Evolutionary conservation across 2,888 invertebrate species (phyloP).

Genomic region (Cryptus armator): DNA sequence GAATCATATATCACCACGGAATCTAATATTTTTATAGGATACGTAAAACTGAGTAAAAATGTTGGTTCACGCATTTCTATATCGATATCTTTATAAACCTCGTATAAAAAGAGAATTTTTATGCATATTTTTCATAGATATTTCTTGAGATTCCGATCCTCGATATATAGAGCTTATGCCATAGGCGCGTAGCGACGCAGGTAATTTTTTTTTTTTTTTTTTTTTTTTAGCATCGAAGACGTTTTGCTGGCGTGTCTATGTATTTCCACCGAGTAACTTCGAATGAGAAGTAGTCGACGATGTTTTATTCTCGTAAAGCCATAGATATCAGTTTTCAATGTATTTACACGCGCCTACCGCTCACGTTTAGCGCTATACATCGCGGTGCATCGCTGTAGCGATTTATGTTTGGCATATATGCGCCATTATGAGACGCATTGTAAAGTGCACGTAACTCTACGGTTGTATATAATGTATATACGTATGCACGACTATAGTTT

Average conservation of each 20-base stretch:
- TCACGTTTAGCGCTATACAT: conserved; percentile 5
- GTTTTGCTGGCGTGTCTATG: neutral
- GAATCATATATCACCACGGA: conserved; percentile 37
- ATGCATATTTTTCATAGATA: neutral
- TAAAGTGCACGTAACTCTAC: neutral
- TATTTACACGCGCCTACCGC: neutral
- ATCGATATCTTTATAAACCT: neutral
- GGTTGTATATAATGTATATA: conserved; percentile 2
- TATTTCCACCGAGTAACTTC: conserved; percentile 8
- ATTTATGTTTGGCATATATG: conserved; percentile 7
- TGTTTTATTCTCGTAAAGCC: neutral
- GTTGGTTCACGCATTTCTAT: neutral
- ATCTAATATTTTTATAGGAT: neutral
- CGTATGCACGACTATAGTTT: neutral
- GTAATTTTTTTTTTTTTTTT: neutral
- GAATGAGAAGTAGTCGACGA: conserved; percentile 13
- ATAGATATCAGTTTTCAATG: conserved; percentile 21
- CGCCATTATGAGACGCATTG: conserved; percentile 33
- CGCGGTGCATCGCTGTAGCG: conserved; percentile 1
- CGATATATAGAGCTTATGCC: neutral
- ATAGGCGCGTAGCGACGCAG: conserved; percentile 1
- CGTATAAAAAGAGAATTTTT: neutral
- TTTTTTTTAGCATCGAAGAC: neutral
- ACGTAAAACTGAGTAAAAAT: conserved; percentile 23
- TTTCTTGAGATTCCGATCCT: neutral